Conservation (phyloP, 2,888 invertebrate species). For the Cryptocephalus moraei region DNA sequence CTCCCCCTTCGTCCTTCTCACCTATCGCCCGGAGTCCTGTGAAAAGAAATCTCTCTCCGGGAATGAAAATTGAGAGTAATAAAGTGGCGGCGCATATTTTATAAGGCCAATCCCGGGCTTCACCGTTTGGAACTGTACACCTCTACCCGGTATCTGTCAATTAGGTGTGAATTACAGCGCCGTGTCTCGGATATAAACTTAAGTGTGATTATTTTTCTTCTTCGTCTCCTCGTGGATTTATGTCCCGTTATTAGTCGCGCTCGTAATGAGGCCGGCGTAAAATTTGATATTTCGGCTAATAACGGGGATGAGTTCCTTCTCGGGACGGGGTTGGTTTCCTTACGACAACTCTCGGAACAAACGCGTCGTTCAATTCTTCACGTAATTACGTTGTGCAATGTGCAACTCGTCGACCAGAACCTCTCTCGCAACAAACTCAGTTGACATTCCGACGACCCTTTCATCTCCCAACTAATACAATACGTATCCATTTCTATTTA, state of each 20-base stretch:
- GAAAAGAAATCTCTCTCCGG: constrained; percentile 33
- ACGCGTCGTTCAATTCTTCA: no score
- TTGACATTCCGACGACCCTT: no score
- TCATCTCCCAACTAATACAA: no score
- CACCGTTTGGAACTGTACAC: constrained; percentile 32
- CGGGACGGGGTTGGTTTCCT: no score
- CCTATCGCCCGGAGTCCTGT: constrained; percentile 21
- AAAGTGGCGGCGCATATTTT: constrained; percentile 37
- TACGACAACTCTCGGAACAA: no score
- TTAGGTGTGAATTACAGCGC: constrained; percentile 37
- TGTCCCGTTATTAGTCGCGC: no score
- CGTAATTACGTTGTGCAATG: no score
- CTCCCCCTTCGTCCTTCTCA: constrained; percentile 10
- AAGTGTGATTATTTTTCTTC: constrained; percentile 21
- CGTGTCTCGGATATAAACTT: constrained; percentile 20
- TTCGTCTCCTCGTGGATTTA: neutral
- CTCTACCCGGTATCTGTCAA: constrained; percentile 35
- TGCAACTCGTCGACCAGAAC: no score
- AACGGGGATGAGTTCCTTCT: no score
- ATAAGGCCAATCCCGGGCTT: constrained; percentile 17
- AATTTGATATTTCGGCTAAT: no score
- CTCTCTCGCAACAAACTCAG: no score
- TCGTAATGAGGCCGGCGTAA: no score
- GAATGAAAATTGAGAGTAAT: constrained; percentile 39
- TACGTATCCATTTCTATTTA: constrained; percentile 9